Base-by-base conservation (phyloP, 1,140 invertebrate species). In the Nomia melanderi region DNA sequence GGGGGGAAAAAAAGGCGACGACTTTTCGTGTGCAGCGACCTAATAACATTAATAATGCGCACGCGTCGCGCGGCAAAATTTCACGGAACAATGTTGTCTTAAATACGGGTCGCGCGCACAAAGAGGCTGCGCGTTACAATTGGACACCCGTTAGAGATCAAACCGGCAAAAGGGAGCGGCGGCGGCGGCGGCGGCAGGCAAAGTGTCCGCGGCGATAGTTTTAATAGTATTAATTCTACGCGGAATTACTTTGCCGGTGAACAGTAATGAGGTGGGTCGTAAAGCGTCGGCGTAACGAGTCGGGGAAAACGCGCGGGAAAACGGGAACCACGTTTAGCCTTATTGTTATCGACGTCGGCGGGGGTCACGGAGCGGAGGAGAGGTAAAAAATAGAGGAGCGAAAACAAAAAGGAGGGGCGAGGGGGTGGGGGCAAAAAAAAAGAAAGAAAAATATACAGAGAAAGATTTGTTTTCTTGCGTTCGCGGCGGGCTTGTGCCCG, bases 141-240 rank as follows among this genome's bases (percentile, higher is more conserved):
- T 27, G 7, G 41, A 50, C 41, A 29, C 29, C 27, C 53, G 63
- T 67, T 67, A 33, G 66, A 75, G 67, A 53, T 67, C 53, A 29
- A 17, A 9, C 54, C 47, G 64, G 53, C 29, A 59, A 67, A 74
- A n/a, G 47, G 17, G 47, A 50, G 7, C 5, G 63, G 53, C 11
- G 33, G 31, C 36, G 12, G 4, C 1, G 36, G 53, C 33, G 31
- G 6, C 47, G 11, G 6, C 47, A 5, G 6, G 31, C 54, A 31
- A 74, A 65, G 56, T 71, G 41, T 41, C 36, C n/a, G 33, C 59
- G 54, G 64, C 39, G 54, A 76, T 76, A 76, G 73, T 76, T 76
- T 66, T 50, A 69, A 76, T 31, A 44, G 39, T 59, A 75, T 75
- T 75, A 67, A 69, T 69, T 39, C 65, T 50, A 60, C 12, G 31